Conservation (phyloP, 2,113 vertebrate species). For the human region GRCh38 chr5:37987501-37988000, state of each 20-base stretch:
- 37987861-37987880: not conserved
- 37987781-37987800: not conserved
- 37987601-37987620: conserved; percentile 61
- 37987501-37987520: conserved; percentile 45
- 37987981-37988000: not conserved
- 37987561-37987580: conserved; percentile 55
- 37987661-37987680: conserved; percentile 59
- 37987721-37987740: conserved; percentile 38
- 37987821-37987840: not conserved
- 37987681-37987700: not conserved
- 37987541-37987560: not conserved
- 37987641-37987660: conserved; percentile 35
- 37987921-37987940: not conserved
- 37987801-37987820: not conserved
- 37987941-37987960: not conserved
- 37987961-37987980: not conserved
- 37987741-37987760: conserved; percentile 40
- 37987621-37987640: conserved; percentile 68
- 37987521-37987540: conserved; percentile 24
- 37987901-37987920: not conserved
- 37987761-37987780: conserved; percentile 34
- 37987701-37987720: conserved; percentile 28
- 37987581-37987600: conserved; percentile 58
- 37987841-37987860: not conserved
- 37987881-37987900: not conserved